Evolutionary conservation across 2,113 vertebrate genomes (phyloP).

Genomic region (Jaculus jaculus): DNA sequence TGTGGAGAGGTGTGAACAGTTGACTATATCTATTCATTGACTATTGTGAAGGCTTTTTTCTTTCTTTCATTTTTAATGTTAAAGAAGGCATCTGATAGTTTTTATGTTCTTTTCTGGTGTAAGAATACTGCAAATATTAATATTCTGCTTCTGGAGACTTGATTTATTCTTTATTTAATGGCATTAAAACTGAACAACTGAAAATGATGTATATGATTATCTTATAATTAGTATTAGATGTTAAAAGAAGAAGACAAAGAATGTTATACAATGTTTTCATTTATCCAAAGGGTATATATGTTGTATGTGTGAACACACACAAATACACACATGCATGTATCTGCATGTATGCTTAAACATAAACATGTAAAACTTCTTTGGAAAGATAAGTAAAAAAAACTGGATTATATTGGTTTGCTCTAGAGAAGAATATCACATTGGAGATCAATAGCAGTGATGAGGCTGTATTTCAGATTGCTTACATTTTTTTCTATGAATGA

Average conservation of each 20-base stretch:
- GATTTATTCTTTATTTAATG: background rate
- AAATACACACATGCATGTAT: background rate
- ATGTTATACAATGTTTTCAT: background rate
- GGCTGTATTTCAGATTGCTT: background rate
- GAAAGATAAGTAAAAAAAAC: background rate
- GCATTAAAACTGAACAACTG: background rate
- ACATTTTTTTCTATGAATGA: background rate
- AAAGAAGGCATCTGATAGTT: background rate
- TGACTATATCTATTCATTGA: background rate
- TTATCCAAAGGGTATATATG: background rate
- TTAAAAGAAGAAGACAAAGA: background rate
- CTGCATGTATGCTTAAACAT: background rate
- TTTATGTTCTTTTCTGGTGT: background rate
- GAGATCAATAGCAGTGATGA: background rate
- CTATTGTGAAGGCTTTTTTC: background rate
- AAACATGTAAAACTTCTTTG: background rate
- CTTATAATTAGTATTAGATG: background rate
- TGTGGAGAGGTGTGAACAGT: background rate
- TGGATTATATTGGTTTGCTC: background rate
- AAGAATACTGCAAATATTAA: background rate
- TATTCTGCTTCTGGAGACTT: background rate
- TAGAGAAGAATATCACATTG: background rate
- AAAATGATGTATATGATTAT: background rate
- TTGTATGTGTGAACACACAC: background rate
- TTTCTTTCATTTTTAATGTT: too few species aligned